A percentile compares a stretch with the other conserved stretches of the same genome.
These are phyloP conservation scores for Microcebus tavaratra DNA, from an alignment of 2,113 vertebrate genomes.

Conservation along the genomic window DNA sequence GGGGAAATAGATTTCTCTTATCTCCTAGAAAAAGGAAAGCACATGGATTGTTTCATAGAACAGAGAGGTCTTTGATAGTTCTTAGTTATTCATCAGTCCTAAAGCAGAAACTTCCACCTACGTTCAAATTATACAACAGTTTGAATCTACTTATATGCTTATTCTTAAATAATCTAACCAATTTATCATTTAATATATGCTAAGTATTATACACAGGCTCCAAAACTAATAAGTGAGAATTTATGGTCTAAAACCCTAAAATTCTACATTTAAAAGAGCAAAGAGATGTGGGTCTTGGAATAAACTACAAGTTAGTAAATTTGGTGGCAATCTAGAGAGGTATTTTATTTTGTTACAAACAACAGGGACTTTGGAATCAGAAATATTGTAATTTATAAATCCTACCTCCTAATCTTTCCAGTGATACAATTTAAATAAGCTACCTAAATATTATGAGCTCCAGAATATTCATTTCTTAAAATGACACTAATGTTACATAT, in stretches of 20 bases:
- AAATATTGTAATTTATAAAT: background rate
- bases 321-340: background rate
- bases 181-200: background rate
- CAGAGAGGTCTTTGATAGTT: background rate
- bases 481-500: background rate
- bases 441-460: background rate
- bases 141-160: background rate
- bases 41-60: background rate
- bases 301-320: background rate
- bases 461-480: background rate
- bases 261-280: background rate
- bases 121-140: background rate
- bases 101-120: background rate
- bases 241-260: background rate
- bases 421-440: background rate
- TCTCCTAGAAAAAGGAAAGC: background rate
- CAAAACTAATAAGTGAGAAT: background rate
- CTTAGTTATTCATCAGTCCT: background rate
- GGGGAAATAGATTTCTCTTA: background rate
- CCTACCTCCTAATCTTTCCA: background rate
- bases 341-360: background rate
- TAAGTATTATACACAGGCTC: background rate
- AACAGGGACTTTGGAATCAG: background rate
- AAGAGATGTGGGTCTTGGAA: background rate
- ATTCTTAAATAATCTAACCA: background rate